These are phyloP conservation scores for Cetoscarus ocellatus DNA, from an alignment of 2,797 vertebrate species.

Conservation along the genomic window DNA sequence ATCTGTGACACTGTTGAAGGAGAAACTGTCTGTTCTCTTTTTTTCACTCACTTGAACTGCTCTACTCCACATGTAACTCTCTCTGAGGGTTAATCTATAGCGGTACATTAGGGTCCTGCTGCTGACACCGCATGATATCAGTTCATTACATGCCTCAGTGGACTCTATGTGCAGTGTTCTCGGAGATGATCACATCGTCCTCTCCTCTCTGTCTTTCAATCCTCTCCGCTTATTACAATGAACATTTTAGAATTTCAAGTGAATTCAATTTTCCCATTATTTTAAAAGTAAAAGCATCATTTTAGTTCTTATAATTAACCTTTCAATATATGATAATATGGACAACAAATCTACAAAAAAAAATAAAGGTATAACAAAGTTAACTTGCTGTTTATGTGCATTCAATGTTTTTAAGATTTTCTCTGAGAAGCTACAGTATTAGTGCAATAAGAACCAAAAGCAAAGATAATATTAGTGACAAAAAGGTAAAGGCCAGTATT, in stretches of 20 bases:
- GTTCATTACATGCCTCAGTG: conserved; percentile 60
- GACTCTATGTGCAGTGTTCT: conserved; percentile 39
- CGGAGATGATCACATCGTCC: background rate
- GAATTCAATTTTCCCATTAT: background rate
- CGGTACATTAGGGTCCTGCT: conserved; percentile 56
- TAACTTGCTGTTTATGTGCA: too few species aligned
- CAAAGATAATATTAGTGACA: conserved; percentile 5
- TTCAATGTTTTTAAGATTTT: conserved; percentile 6
- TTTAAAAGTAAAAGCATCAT: background rate
- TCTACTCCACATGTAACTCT: conserved; percentile 29
- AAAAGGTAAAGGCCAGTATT: conserved; percentile 8
- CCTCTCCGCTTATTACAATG: background rate
- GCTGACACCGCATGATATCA: conserved; percentile 69
- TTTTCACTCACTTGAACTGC: conserved; percentile 7
- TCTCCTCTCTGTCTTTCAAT: background rate
- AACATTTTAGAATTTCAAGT: background rate
- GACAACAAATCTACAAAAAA: too few species aligned
- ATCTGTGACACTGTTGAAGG: conserved; percentile 8
- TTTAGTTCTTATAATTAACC: too few species aligned
- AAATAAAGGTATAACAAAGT: too few species aligned
- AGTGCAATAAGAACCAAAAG: background rate
- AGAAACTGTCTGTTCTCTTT: conserved; percentile 10
- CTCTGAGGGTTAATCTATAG: conserved; percentile 58
- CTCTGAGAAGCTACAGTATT: background rate
- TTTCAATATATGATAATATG: too few species aligned